phyloP scores from a whole-genome alignment of 2,797 vertebrate species.

The Zalophus californianus region DNA sequence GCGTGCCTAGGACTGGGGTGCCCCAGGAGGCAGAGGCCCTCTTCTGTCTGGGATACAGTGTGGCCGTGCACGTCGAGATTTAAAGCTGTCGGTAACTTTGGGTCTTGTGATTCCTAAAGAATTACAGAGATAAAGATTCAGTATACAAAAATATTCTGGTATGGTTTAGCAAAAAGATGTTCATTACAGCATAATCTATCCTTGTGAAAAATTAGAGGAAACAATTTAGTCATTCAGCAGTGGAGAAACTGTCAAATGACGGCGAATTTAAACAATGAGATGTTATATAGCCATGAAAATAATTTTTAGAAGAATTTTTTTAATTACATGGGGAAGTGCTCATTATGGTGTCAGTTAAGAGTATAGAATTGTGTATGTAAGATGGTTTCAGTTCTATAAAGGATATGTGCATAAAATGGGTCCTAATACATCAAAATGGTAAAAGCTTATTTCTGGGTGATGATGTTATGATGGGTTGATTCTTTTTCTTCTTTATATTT shows the following conservation, averaged over 20 bases:
- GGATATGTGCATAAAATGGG: not conserved
- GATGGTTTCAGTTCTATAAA: not conserved
- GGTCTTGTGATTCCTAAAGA: not conserved
- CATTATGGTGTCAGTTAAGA: constrained; percentile 9
- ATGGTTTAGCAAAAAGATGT: constrained; percentile 44
- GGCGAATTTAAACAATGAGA: not conserved
- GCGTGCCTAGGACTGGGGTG: not conserved
- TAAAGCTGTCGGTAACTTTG: not conserved
- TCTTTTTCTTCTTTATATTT: constrained; percentile 57
- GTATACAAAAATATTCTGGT: not conserved
- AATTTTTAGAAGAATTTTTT: constrained; percentile 52
- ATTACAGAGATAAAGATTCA: constrained; percentile 33
- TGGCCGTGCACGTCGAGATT: not conserved
- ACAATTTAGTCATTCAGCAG: not conserved
- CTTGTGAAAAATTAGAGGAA: not conserved
- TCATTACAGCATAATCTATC: not conserved
- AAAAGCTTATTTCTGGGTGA: constrained; percentile 16
- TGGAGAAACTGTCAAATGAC: not conserved
- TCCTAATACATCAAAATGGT: not conserved
- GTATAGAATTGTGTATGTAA: not conserved
- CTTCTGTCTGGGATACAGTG: not conserved
- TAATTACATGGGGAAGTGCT: not conserved
- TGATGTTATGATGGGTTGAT: not conserved
- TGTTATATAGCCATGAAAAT: not conserved
- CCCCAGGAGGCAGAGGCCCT: not conserved